Percentiles rank a stretch among this genome's conserved stretches.
Conservation (phyloP, 2,797 vertebrate species). For the Mionectes olivaceus region DNA sequence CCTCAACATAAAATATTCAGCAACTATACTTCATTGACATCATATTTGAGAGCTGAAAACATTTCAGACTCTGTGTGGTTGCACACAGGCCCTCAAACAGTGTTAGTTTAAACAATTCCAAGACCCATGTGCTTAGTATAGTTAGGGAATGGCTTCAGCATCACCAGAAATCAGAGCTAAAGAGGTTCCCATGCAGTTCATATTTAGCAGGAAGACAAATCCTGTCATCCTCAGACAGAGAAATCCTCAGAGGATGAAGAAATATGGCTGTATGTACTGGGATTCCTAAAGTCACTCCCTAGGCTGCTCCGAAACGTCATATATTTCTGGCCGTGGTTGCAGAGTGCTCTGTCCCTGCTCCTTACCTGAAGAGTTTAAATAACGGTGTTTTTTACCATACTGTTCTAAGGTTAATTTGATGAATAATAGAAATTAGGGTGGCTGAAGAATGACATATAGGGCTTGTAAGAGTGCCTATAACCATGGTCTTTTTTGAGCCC, state of each 20-base stretch:
- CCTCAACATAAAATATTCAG: background rate
- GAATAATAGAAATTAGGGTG: background rate
- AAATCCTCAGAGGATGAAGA: background rate
- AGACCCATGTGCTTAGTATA: background rate
- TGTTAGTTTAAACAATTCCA: background rate
- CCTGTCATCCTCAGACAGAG: background rate
- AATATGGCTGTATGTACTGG: background rate
- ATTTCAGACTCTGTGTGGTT: background rate
- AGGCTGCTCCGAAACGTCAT: background rate
- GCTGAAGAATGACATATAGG: background rate
- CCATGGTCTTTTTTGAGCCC: background rate
- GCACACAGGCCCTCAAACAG: background rate
- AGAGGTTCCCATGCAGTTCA: background rate
- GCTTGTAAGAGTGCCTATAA: background rate
- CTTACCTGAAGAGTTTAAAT: background rate
- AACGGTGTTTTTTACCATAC: background rate
- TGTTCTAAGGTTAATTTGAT: background rate
- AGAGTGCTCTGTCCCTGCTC: background rate
- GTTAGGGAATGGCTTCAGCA: background rate
- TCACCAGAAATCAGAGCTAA: background rate
- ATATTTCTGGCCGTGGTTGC: background rate
- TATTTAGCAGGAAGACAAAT: background rate
- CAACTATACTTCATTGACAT: background rate
- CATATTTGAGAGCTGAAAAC: background rate
- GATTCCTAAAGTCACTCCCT: background rate